phyloP scores from a whole-genome alignment of 1,140 invertebrate genomes.

The Drosophila tani region DNA sequence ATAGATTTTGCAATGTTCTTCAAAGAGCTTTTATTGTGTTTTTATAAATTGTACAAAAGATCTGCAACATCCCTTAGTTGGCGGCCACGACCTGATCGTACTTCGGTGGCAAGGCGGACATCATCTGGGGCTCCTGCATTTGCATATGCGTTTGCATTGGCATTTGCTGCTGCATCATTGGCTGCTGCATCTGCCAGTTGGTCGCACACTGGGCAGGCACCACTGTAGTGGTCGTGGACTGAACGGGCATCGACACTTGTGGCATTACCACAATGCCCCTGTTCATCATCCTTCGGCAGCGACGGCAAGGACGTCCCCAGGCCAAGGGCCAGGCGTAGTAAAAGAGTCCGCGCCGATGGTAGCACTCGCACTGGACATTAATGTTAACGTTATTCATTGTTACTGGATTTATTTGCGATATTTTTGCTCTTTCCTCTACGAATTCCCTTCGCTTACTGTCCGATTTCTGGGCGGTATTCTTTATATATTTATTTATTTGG shows the following conservation, averaged over 20 bases:
- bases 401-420: constrained; percentile 1
- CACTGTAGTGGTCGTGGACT: constrained; percentile 41
- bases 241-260: constrained; percentile 19
- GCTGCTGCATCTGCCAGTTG: constrained; percentile 32
- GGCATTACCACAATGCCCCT: constrained; percentile 29
- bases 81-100: constrained; percentile 36
- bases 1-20: constrained; percentile 29
- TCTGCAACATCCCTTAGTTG: constrained; percentile 10
- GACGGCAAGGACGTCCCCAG: constrained; percentile 63
- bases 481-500: constrained; percentile 15
- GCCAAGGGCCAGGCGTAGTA: constrained; percentile 33
- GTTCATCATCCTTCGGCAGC: constrained; percentile 63
- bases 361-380: constrained; percentile 64
- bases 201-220: constrained; percentile 34
- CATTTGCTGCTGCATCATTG: constrained; percentile 2
- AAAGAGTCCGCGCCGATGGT: constrained; percentile 51
- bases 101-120: constrained; percentile 42
- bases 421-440: background rate
- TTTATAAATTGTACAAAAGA: constrained; percentile 10
- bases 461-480: background rate
- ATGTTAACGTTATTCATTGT: constrained; percentile 32
- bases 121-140: background rate
- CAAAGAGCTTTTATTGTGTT: constrained; percentile 1
- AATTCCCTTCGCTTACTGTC: constrained; percentile 5
- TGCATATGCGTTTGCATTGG: constrained; percentile 11